phyloP scores from a whole-genome alignment of 1,140 invertebrate species.

The Drosophila fuyamai region DNA sequence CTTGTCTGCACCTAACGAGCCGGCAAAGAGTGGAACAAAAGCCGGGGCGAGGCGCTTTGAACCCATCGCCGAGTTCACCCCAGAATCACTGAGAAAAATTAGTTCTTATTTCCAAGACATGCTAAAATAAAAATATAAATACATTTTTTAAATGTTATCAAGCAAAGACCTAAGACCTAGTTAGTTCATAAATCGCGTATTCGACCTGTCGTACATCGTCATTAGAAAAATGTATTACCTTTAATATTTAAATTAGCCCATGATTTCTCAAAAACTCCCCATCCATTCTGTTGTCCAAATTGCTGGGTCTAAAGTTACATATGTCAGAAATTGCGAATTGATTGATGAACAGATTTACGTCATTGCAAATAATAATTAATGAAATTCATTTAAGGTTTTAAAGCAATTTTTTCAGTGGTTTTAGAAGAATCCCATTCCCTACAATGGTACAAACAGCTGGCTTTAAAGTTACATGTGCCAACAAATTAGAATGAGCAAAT shows the following conservation, averaged over 20 bases:
- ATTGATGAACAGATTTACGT: no score
- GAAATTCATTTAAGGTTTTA: no score
- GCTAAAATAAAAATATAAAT: no score
- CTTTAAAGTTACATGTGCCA: constrained; percentile 15
- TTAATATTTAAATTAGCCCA: background rate
- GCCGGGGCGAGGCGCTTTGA: constrained; percentile 38
- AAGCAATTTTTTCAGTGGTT: background rate
- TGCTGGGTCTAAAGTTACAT: no score
- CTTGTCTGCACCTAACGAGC: constrained; percentile 68
- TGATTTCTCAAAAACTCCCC: no score
- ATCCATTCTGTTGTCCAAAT: no score
- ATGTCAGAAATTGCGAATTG: no score
- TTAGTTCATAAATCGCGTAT: background rate
- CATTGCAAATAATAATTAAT: no score
- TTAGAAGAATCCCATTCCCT: no score
- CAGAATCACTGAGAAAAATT: constrained; percentile 10
- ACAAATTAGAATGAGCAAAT: constrained; percentile 34
- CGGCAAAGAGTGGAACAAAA: constrained; percentile 42
- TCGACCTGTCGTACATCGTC: background rate
- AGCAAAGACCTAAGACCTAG: no score
- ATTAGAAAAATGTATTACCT: no score
- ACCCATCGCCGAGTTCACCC: constrained; percentile 25
- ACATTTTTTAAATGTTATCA: no score
- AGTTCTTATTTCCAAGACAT: background rate
- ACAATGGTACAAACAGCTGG: background rate